Evolutionary conservation across 2,888 invertebrate genomes (phyloP), one percentile per base, ranked within the genome.

Genomic region (Calameuta idolon): DNA sequence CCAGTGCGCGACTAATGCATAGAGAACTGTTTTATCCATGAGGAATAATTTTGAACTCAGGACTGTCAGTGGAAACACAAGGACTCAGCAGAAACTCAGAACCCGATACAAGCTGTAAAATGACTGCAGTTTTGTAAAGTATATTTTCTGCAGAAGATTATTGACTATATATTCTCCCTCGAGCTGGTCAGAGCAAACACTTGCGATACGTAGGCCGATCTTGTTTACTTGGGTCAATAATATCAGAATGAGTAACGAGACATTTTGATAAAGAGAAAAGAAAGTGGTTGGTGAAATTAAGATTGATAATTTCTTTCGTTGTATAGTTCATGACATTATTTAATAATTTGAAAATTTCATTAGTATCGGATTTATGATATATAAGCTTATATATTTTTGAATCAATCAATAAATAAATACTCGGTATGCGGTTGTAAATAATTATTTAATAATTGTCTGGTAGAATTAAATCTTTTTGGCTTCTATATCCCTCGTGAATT

Each of bases 1-100:
- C 83, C 88, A 86, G 69, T 85, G 83, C n/a, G 83, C 84, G 9
- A 89, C 84, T 71, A 85, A 12, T 2, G 85, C 85, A 78, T 88
- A 89, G n/a, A 83, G 37, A 69, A 85, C 69, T 4, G 79, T 80
- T 55, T 69, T 75, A 12, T 74, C 75, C 82, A 84, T 82, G 35
- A 34, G 40, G 15, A 40, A 40, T 23, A 40, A 23, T 15, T 40
- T 40, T 5, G 15, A 23, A 15, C 40, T 4, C 1, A 1, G 15
- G 5, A 15, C 40, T 40, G 5, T 15, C 23, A 23, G 40, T 35
- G 35, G 35, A 35, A 35, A 35, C 35, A 12, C 35, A 35, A 12
- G 35, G 35, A 35, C 12, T 12, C 35, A 3, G 3, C 12, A 12
- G 12, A 3, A 35, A 35, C 35, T 35, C 12, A 12, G 12, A 35